Percentiles rank a stretch among this genome's conserved stretches.
phyloP scores from a whole-genome alignment of 2,888 invertebrate genomes.

The Molorchus minor region DNA sequence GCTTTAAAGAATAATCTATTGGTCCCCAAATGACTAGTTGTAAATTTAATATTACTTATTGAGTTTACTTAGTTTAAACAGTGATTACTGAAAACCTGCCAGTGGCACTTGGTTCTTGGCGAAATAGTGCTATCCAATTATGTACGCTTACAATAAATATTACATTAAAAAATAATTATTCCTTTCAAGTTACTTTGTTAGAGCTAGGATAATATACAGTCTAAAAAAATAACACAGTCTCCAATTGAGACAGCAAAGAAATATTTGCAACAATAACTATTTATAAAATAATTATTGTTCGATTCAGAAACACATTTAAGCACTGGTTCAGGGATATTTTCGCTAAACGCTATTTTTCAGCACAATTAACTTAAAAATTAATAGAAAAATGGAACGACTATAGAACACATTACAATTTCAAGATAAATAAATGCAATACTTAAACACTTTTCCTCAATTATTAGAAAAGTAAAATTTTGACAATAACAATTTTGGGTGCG shows the following conservation, averaged over 20 bases:
- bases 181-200: constrained; percentile 13
- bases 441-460: constrained; percentile 8
- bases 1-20: no score
- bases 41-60: no score
- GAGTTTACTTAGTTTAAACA: no score
- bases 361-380: constrained; percentile 17
- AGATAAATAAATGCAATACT: constrained; percentile 31
- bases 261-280: constrained; percentile 11
- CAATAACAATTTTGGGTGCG: background rate
- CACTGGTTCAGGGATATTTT: background rate
- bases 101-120: no score
- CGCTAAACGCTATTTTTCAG: constrained; percentile 1
- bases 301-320: constrained; percentile 11
- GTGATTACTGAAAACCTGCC: no score
- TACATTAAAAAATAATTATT: constrained; percentile 24
- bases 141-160: constrained; percentile 17
- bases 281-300: constrained; percentile 22
- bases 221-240: constrained; percentile 16
- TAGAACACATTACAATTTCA: constrained; percentile 14
- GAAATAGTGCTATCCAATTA: no score
- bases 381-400: background rate
- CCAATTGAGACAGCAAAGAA: constrained; percentile 6
- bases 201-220: constrained; percentile 25
- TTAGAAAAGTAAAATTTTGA: background rate
- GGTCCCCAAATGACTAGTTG: no score